Conservation (phyloP, 2,797 vertebrate species). For the Tapirus indicus region DNA sequence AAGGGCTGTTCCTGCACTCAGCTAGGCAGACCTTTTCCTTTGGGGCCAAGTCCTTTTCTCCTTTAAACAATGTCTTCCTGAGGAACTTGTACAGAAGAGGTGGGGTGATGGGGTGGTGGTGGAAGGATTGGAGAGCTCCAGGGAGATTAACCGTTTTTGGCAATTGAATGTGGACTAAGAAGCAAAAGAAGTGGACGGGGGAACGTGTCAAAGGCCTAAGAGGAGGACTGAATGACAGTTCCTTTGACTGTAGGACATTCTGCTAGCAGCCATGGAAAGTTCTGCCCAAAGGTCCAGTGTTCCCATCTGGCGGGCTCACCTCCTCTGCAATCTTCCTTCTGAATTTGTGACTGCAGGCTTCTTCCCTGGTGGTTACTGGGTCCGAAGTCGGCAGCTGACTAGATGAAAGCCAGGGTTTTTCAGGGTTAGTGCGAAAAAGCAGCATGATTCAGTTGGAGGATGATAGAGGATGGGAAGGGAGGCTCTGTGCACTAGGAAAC, state of each 20-base stretch:
- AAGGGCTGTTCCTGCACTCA: not conserved
- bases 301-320: not conserved
- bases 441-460: not conserved
- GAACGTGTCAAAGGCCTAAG: not conserved
- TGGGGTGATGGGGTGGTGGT: fast-evolving
- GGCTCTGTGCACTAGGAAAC: not conserved
- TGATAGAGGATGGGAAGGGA: not conserved
- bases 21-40: not conserved
- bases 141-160: not conserved
- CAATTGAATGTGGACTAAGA: not conserved
- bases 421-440: not conserved
- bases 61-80: not conserved
- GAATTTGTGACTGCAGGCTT: not conserved
- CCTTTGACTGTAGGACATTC: not conserved
- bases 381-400: not conserved
- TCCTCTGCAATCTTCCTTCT: not conserved
- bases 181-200: not conserved
- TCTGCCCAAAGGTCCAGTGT: not conserved
- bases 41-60: not conserved
- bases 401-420: not conserved
- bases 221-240: not conserved
- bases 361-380: not conserved
- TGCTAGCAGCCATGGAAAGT: not conserved
- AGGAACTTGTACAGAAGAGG: not conserved
- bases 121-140: not conserved